Evolutionary conservation across 1,140 invertebrate genomes (phyloP).

Genomic region (Mylabris phalerata): DNA sequence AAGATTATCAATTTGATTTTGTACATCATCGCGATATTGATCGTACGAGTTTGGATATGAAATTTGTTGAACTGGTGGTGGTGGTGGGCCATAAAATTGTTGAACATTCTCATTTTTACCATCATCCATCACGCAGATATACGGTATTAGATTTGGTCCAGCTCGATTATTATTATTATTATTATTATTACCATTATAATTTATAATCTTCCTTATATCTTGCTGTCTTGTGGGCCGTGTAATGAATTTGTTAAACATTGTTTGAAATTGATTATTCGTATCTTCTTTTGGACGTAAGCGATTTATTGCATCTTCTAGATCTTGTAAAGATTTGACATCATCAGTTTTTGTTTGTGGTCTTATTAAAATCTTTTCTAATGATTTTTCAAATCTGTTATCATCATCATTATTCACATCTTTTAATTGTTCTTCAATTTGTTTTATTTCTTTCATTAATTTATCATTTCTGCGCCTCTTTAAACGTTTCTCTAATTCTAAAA

Average conservation of each 20-base stretch:
- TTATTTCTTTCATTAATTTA: background rate
- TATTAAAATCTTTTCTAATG: background rate
- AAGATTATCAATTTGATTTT: constrained; percentile 29
- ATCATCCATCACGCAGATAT: constrained; percentile 9
- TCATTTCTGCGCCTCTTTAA: constrained; percentile 4
- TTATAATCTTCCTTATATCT: background rate
- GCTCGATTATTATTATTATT: background rate
- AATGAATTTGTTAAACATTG: constrained; percentile 27
- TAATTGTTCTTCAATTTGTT: background rate
- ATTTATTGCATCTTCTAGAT: constrained; percentile 30
- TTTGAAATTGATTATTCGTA: constrained; percentile 15
- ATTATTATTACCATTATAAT: background rate
- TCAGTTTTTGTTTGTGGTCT: constrained; percentile 20
- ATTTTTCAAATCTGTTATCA: background rate
- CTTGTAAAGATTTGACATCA: constrained; percentile 19
- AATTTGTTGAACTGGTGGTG: background rate
- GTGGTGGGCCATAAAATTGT: background rate
- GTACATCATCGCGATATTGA: constrained; percentile 21
- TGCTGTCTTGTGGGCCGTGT: background rate
- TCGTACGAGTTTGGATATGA: constrained; percentile 4
- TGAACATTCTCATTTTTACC: background rate
- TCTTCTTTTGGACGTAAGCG: constrained; percentile 29
- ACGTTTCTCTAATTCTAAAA: constrained; percentile 1
- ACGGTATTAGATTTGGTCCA: background rate
- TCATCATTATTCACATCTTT: background rate